phyloP scores from a whole-genome alignment of 2,888 invertebrate species.

The Melipona beecheii region DNA sequence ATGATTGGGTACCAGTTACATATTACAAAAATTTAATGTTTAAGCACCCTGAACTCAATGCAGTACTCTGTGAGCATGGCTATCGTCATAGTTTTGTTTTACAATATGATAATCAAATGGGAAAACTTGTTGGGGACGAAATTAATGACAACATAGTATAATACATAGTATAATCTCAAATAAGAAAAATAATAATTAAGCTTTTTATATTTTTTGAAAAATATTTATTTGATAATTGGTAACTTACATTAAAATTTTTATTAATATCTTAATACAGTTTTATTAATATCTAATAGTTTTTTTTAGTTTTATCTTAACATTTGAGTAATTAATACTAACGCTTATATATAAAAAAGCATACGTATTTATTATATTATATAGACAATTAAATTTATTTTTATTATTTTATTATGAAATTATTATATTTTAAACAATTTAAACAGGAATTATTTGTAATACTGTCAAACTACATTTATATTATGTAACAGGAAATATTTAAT shows the following conservation, averaged over 20 bases:
- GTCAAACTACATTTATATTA: background rate
- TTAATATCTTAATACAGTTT: background rate
- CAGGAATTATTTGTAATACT: background rate
- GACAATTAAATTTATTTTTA: too few species aligned
- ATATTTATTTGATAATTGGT: background rate
- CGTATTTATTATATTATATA: too few species aligned
- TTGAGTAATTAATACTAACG: too few species aligned
- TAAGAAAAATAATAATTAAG: background rate
- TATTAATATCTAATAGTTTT: too few species aligned
- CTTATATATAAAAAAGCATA: too few species aligned
- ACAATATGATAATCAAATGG: conserved; percentile 87
- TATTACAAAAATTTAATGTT: conserved; percentile 89
- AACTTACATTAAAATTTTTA: background rate
- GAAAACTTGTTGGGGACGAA: conserved; percentile 76
- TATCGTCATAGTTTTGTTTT: conserved; percentile 94
- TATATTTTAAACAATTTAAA: background rate
- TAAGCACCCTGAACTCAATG: conserved; percentile 87
- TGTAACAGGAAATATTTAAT: background rate
- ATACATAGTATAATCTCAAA: conserved; percentile 50
- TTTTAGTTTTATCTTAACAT: too few species aligned
- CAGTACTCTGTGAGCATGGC: conserved; percentile 86
- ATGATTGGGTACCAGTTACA: conserved; percentile 93
- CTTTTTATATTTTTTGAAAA: background rate
- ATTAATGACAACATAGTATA: conserved; percentile 73
- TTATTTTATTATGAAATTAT: background rate